These are phyloP conservation scores for Ferdinandea cuprea DNA, from an alignment of 2,888 invertebrate species.

Conservation along the genomic window DNA sequence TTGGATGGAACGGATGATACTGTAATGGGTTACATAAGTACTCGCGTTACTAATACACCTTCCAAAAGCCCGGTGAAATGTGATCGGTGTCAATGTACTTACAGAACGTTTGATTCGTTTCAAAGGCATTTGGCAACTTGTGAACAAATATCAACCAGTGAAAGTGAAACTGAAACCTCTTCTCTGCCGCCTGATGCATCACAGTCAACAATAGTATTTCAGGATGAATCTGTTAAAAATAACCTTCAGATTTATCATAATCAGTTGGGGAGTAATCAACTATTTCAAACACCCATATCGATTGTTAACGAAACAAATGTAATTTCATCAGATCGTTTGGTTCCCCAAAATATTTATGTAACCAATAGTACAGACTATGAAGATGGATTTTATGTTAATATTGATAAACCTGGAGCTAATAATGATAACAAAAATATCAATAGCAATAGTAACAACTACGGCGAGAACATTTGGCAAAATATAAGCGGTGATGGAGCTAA, in stretches of 20 bases:
- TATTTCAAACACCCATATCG: neutral
- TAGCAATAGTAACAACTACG: neutral
- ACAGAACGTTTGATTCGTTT: slow-evolving; percentile 91
- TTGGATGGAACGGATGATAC: slow-evolving; percentile 89
- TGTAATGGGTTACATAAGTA: slow-evolving; percentile 83
- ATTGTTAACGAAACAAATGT: slow-evolving; percentile 3
- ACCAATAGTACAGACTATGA: neutral
- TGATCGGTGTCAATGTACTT: slow-evolving; percentile 93
- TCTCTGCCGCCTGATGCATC: slow-evolving; percentile 83
- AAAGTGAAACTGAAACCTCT: slow-evolving; percentile 90
- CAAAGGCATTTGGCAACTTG: slow-evolving; percentile 91
- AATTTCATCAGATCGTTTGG: neutral
- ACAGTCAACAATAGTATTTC: neutral
- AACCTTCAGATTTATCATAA: slow-evolving; percentile 44
- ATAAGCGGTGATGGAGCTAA: neutral
- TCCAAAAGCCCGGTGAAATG: slow-evolving; percentile 88
- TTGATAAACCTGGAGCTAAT: neutral
- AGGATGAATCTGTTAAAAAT: slow-evolving; percentile 30
- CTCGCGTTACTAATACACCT: slow-evolving; percentile 81
- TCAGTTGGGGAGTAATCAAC: slow-evolving; percentile 15
- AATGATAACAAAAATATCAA: neutral
- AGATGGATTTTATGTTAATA: slow-evolving; percentile 17
- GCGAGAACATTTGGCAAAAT: slow-evolving; percentile 12
- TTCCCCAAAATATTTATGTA: slow-evolving; percentile 29
- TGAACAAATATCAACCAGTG: slow-evolving; percentile 90